Evolutionary conservation across 2,797 vertebrate genomes (phyloP).

Genomic region (Gorsachius magnificus): DNA sequence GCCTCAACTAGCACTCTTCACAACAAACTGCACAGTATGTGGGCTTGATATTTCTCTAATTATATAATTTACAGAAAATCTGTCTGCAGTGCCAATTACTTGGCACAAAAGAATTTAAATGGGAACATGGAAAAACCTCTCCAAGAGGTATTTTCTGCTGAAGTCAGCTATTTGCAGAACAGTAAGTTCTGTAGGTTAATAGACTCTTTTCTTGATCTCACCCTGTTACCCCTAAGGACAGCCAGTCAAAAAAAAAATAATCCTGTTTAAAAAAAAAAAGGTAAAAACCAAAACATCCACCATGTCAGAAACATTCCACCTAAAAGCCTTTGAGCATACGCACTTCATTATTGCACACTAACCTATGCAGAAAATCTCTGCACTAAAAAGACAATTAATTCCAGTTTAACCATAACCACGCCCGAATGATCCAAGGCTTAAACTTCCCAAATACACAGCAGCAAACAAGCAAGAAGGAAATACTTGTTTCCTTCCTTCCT

Average conservation of each 20-base stretch:
- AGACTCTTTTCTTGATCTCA: conserved; percentile 39
- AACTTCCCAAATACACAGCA: background rate
- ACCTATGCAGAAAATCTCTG: background rate
- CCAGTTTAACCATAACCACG: background rate
- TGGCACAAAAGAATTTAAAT: conserved; percentile 35
- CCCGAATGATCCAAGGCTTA: background rate
- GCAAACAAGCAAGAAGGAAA: background rate
- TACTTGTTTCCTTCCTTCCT: too few species aligned
- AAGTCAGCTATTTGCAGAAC: conserved; percentile 57
- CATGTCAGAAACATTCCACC: background rate
- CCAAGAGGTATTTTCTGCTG: conserved; percentile 41
- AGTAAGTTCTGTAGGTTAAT: conserved; percentile 47
- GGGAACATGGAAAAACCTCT: background rate
- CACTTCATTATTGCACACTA: background rate
- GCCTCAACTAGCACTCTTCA: background rate
- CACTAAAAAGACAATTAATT: background rate
- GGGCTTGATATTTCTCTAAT: conserved; percentile 49
- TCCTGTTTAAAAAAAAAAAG: background rate
- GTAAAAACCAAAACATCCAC: background rate
- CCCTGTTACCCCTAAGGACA: conserved; percentile 29
- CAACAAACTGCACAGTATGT: conserved; percentile 29
- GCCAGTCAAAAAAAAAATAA: conserved; percentile 55
- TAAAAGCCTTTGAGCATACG: background rate
- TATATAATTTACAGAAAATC: conserved; percentile 21
- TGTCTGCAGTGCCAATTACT: conserved; percentile 45